phyloP scores from a whole-genome alignment of 1,140 invertebrate genomes.

The Diplogasteroides magnus region DNA sequence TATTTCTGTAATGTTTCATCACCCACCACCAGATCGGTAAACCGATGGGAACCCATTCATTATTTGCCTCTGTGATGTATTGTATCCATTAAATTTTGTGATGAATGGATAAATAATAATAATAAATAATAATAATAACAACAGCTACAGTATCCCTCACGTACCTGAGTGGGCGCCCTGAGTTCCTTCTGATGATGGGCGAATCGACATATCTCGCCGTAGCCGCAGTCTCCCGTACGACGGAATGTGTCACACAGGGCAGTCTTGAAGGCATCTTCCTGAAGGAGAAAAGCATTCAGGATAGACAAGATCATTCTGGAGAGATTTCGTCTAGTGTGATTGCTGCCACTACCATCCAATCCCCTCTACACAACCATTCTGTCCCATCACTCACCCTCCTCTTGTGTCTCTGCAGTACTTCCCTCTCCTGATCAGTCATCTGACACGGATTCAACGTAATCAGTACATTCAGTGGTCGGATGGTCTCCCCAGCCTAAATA shows the following conservation, averaged over 20 bases:
- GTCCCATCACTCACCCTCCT: slow-evolving; percentile 5
- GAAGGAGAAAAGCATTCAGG: not conserved
- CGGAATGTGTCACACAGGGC: slow-evolving; percentile 91
- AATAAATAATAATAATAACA: too few relatives aligned
- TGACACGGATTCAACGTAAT: not conserved
- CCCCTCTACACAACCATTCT: too few relatives aligned
- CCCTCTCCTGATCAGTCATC: slow-evolving; percentile 12
- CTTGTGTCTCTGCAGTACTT: slow-evolving; percentile 2
- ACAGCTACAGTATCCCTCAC: slow-evolving; percentile 14
- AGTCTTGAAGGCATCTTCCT: slow-evolving; percentile 75
- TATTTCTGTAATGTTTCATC: too few relatives aligned
- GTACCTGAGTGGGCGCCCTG: slow-evolving; percentile 57
- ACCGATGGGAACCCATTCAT: too few relatives aligned
- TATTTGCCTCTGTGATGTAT: too few relatives aligned
- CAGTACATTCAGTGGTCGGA: too few relatives aligned
- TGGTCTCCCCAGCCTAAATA: too few relatives aligned
- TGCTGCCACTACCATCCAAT: not conserved
- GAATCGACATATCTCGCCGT: slow-evolving; percentile 97
- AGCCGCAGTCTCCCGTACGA: slow-evolving; percentile 90
- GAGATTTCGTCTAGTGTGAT: not conserved
- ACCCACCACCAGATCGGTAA: too few relatives aligned
- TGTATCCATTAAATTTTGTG: too few relatives aligned
- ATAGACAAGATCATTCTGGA: not conserved
- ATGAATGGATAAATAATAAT: too few relatives aligned
- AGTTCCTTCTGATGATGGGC: slow-evolving; percentile 86